Evolutionary conservation across 2,797 vertebrate species (phyloP), one percentile per base, ranked within the genome.

Genomic region (Gorsachius magnificus): DNA sequence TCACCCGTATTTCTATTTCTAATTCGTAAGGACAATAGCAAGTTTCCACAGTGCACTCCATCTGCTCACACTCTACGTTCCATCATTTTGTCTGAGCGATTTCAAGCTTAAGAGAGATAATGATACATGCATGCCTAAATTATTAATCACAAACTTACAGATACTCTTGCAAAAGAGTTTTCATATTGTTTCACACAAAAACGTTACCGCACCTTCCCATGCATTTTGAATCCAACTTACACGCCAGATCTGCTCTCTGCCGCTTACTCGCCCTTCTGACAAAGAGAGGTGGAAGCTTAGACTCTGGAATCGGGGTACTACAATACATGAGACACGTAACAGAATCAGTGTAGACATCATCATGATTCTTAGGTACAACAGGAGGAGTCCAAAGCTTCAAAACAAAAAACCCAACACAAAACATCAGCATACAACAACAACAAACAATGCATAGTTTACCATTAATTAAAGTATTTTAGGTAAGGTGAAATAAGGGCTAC

Each of bases 291-390:
- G 99, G 99, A 78, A 99, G 98, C 90, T 99, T 98, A 60, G 98
- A 98, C 95, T 99, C 99, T 0, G 98, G 99, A 96, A 99, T 99
- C 91, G 4, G 87, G 43, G 50, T 70, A 35, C 35, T 97, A 88
- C 98, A 98, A 46, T 99, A 99, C 98, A 99, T 99, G 77, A 99
- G 98, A 92, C 99, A 99, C 98, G 98, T 99, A 58, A 99, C 99
- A 0, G 99, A 98, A 95, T 99, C 99, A 3, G 99, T 98, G 93
- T 99, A 99, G 94, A 99, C 98, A 89, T 99, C 99, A 7, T 99
- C 98, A 93, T 99, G 98, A 36, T 99, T 99, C 94, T 99, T 98
- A 11, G 99, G 99, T 4, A 99, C 98, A 5, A 99, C 99, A 54
- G 98, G 99, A 1, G 99, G 99, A 48, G 99, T 99, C 99, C 99